phyloP scores from a whole-genome alignment of 1,140 invertebrate species.

The Phthorimaea operculella region DNA sequence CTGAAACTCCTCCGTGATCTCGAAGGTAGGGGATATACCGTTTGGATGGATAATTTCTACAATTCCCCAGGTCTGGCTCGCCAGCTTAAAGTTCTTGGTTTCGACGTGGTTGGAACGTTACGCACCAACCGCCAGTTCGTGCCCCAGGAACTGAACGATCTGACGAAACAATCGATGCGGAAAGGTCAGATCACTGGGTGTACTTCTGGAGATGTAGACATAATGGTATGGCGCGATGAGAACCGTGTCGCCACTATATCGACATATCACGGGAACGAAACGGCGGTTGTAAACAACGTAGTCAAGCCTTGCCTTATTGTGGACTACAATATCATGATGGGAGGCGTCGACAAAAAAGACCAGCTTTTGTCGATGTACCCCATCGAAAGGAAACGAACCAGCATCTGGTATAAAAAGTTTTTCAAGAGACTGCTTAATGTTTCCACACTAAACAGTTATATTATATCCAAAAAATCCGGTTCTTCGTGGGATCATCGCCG shows the following conservation, averaged over 20 bases:
- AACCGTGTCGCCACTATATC: too few species aligned
- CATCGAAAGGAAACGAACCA: neutral
- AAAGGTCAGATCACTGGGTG: constrained; percentile 7
- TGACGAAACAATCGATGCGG: constrained; percentile 9
- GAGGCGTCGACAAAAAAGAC: neutral
- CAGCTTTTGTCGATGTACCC: too few species aligned
- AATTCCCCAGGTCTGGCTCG: constrained; percentile 15
- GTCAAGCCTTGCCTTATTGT: neutral
- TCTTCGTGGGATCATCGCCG: neutral
- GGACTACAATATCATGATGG: neutral
- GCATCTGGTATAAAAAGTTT: neutral
- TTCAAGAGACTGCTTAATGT: neutral
- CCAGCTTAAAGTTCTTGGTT: neutral
- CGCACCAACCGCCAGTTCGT: constrained; percentile 1
- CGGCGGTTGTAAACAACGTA: too few species aligned
- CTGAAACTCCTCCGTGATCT: constrained; percentile 18
- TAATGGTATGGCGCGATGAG: constrained; percentile 18
- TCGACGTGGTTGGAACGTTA: constrained; percentile 14
- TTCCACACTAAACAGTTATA: neutral
- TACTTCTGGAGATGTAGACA: too few species aligned
- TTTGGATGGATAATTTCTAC: too few species aligned
- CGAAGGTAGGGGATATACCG: too few species aligned
- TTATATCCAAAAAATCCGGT: neutral
- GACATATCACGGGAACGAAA: constrained; percentile 16
- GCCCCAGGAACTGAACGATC: too few species aligned